Evolutionary conservation across 2,113 vertebrate genomes (phyloP), one percentile per base, ranked within the genome.

Genomic region (Vanacampus margaritifer): DNA sequence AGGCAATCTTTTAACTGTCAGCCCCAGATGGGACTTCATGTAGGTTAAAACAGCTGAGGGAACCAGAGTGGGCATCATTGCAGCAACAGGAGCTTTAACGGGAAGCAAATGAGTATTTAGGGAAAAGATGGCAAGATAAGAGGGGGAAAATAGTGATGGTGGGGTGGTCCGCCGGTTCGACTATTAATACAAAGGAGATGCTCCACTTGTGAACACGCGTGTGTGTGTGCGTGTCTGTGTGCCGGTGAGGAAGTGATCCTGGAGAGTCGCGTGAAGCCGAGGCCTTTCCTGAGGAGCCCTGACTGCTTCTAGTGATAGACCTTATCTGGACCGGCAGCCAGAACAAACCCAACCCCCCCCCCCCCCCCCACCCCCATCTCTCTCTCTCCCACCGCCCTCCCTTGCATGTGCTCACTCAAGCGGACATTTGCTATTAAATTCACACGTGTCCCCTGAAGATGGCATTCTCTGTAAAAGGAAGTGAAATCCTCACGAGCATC

Each of bases 261-360:
- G 14, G 69, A 12, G 43, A 64, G 62, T 11, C 1, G 35, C 9
- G 24, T 53, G 35, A 48, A 56, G 48, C 73, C 3, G 2, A 24
- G 75, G 74, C 73, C 68, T 75, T 67, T 41, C 45, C 37, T 32
- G 24, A 32, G 54, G 24, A 74, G 57, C 65, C 72, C 72, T 63
- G 17, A 19, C 80, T 89, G 87, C 71, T 76, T 64, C 61, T 73
- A 11, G 57, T 84, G 91, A 92, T 91, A 91, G 85, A 90, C 86
- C 83, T 92, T 93, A 92, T 93, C 91, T 87, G 70, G 59, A 68
- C 78, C 14, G 65, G 73, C 92, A 93, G 89, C 85, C 75, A 86
- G 73, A n/a, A n/a, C n/a, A n/a, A n/a, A n/a, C n/a, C n/a, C n/a
- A n/a, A n/a, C n/a, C n/a, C n/a, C n/a, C 88, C 89, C 89, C 86